Conservation (phyloP, 2,888 invertebrate genomes). For the Drosophila ezoana region DNA sequence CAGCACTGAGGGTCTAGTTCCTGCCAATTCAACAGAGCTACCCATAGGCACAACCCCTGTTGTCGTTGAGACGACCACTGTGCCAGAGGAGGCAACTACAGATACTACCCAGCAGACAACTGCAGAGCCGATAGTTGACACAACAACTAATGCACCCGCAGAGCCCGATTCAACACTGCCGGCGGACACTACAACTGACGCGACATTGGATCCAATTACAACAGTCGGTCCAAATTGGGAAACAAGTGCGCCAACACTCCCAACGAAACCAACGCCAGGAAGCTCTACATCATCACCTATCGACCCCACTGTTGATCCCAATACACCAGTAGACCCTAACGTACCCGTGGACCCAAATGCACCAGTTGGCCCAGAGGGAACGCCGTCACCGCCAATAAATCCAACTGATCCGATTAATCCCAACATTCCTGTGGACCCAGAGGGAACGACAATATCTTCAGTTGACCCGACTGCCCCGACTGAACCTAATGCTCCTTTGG, state of each 20-base stretch:
- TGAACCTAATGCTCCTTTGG: conserved; percentile 18
- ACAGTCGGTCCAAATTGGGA: conserved; percentile 17
- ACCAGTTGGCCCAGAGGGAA: conserved; percentile 15
- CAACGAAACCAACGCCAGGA: conserved; percentile 17
- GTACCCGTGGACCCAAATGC: conserved; percentile 13
- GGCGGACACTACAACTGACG: conserved; percentile 34
- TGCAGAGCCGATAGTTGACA: conserved; percentile 11
- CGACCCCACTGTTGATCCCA: conserved; percentile 25
- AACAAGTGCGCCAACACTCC: conserved; percentile 10
- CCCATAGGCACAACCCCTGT: conserved; percentile 25
- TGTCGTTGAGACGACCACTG: conserved; percentile 25
- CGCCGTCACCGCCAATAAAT: conserved; percentile 4
- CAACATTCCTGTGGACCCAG: conserved; percentile 18
- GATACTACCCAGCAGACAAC: conserved; percentile 27
- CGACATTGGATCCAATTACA: conserved; percentile 4
- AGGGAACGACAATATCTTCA: background rate
- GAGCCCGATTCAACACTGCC: conserved; percentile 31
- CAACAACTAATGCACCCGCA: conserved; percentile 19
- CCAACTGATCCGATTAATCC: conserved; percentile 28
- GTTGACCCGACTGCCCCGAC: conserved; percentile 24
- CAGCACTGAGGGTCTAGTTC: conserved; percentile 16
- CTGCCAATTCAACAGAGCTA: conserved; percentile 1
- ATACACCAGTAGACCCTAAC: conserved; percentile 16
- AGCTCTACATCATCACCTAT: conserved; percentile 7
- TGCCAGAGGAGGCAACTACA: conserved; percentile 13